Evolutionary conservation across 2,113 vertebrate genomes (phyloP).

Genomic region (Artemisiospiza belli): DNA sequence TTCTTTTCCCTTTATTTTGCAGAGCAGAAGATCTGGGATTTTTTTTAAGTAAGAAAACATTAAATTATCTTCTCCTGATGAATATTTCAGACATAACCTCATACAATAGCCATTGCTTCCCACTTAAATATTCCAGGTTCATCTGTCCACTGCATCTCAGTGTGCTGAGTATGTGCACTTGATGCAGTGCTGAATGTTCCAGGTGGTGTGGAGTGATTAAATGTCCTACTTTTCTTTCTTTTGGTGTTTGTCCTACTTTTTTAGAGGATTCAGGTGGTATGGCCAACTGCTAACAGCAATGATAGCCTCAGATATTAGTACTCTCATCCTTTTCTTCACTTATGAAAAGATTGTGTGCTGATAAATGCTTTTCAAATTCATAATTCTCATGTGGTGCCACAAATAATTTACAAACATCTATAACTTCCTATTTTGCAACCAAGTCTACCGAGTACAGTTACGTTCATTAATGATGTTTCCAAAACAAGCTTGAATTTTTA

Average conservation of each 20-base stretch:
- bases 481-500: conserved; percentile 24
- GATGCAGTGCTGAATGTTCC: background rate
- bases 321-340: background rate
- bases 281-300: background rate
- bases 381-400: background rate
- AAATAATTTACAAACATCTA: conserved; percentile 17
- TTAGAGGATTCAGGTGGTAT: background rate
- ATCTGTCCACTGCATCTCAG: background rate
- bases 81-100: background rate
- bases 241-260: background rate
- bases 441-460: background rate
- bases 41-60: background rate
- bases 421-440: background rate
- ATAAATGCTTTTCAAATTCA: conserved; percentile 10
- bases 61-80: background rate
- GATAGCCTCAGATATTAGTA: background rate
- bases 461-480: background rate
- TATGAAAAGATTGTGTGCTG: background rate
- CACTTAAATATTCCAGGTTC: background rate
- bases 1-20: background rate
- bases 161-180: background rate
- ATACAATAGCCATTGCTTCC: background rate
- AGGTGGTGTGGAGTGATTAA: background rate
- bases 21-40: background rate
- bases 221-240: background rate